Conservation (phyloP, 2,888 invertebrate genomes). For the Mythimna lalbum region DNA sequence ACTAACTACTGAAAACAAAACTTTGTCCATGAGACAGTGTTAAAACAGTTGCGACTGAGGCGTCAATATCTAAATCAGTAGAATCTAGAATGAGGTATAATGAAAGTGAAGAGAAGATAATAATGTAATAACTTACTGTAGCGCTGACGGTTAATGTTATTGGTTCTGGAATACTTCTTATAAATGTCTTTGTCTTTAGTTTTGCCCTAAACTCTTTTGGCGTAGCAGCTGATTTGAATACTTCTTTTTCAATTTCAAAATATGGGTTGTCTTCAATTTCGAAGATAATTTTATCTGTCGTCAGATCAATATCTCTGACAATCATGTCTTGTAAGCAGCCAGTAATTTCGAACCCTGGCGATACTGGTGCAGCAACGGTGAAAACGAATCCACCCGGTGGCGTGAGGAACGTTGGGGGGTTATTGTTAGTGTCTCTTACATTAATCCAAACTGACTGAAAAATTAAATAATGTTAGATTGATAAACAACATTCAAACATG, state of each 20-base stretch:
- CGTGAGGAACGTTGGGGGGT: conserved; percentile 81
- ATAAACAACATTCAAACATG: neutral
- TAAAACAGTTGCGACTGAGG: no score
- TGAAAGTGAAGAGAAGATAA: conserved; percentile 1
- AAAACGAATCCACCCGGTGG: conserved; percentile 75
- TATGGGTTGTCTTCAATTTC: conserved; percentile 78
- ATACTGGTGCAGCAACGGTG: conserved; percentile 85
- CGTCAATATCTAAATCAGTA: neutral
- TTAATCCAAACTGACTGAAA: conserved; percentile 81
- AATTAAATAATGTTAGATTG: neutral
- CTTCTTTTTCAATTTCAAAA: conserved; percentile 80
- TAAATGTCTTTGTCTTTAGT: conserved; percentile 77
- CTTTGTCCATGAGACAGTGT: no score
- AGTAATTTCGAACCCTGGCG: conserved; percentile 83
- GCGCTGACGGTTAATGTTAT: conserved; percentile 79
- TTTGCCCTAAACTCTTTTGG: conserved; percentile 81
- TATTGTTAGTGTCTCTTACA: conserved; percentile 88
- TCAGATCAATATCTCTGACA: conserved; percentile 89
- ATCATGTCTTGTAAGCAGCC: conserved; percentile 81
- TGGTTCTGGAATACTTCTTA: conserved; percentile 79
- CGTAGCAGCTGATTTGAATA: conserved; percentile 44
- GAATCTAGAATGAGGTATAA: neutral
- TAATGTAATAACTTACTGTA: conserved; percentile 75
- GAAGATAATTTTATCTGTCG: conserved; percentile 83
- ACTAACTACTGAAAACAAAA: no score